A percentile compares a stretch with the other conserved stretches of the same genome.
These are phyloP conservation scores for Urosaurus nigricauda DNA, from an alignment of 2,797 vertebrate genomes.

Conservation along the genomic window DNA sequence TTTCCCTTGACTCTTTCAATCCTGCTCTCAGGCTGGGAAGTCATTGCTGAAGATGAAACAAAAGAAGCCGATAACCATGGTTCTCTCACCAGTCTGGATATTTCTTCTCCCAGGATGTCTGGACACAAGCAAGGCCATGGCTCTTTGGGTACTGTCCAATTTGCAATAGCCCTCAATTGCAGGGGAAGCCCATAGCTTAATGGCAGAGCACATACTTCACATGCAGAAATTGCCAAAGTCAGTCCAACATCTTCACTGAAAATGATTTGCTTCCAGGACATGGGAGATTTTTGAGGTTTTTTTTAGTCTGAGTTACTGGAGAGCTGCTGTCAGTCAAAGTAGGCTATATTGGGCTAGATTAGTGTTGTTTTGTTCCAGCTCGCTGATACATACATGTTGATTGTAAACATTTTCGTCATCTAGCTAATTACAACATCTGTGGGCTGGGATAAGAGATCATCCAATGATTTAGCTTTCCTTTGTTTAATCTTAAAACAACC, in stretches of 20 bases:
- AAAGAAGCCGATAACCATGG: slow-evolving; percentile 91
- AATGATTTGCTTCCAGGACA: neutral
- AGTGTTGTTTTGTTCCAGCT: no score
- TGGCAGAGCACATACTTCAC: neutral
- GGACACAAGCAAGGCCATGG: slow-evolving; percentile 86
- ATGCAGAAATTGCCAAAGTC: neutral
- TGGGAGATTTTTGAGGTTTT: neutral
- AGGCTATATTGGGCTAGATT: neutral
- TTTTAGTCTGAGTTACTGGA: neutral
- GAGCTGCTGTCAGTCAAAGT: neutral
- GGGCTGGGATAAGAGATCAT: neutral
- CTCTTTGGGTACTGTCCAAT: slow-evolving; percentile 56
- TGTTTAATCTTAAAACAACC: neutral
- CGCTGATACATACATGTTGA: neutral
- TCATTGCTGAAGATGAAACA: slow-evolving; percentile 91
- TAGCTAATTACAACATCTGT: neutral
- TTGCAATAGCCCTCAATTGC: neutral
- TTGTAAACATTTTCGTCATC: neutral
- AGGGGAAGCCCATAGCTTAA: no score
- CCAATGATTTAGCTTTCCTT: neutral
- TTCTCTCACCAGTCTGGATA: slow-evolving; percentile 84
- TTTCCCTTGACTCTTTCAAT: slow-evolving; percentile 80
- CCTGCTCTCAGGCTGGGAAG: slow-evolving; percentile 88
- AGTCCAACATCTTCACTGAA: neutral
- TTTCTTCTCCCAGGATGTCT: slow-evolving; percentile 86